A percentile compares a stretch with the other conserved stretches of the same genome.
phyloP scores from a whole-genome alignment of 2,797 vertebrate species.

The Acanthurus tractus region DNA sequence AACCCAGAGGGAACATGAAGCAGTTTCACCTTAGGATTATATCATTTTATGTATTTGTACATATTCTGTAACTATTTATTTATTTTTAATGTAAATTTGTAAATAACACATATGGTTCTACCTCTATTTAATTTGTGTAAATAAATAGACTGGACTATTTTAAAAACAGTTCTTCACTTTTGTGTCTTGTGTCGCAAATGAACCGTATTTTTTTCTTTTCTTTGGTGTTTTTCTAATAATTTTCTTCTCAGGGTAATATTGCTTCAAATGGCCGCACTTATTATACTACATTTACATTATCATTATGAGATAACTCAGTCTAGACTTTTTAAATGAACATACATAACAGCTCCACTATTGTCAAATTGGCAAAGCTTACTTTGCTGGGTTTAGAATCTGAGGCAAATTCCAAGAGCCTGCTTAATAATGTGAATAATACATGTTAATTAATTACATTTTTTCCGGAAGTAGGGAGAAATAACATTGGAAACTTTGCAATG shows the following conservation, averaged over 20 bases:
- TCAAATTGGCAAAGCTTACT: background rate
- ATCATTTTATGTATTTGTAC: slow-evolving; percentile 62
- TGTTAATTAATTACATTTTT: background rate
- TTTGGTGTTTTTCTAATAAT: background rate
- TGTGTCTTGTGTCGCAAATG: background rate
- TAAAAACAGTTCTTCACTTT: background rate
- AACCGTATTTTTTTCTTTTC: background rate
- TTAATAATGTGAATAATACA: background rate
- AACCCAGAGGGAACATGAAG: slow-evolving; percentile 5
- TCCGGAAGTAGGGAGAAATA: background rate
- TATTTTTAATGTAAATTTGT: slow-evolving; percentile 75
- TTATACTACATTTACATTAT: background rate
- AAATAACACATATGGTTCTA: slow-evolving; percentile 67
- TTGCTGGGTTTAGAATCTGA: background rate
- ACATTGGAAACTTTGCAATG: too few species aligned
- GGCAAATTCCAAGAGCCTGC: background rate
- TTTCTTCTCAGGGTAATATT: background rate
- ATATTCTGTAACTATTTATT: slow-evolving; percentile 66
- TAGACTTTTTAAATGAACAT: background rate
- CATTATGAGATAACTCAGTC: background rate
- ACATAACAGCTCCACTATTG: background rate
- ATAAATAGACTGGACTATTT: slow-evolving; percentile 55
- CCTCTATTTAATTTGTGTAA: slow-evolving; percentile 51
- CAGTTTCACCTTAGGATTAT: slow-evolving; percentile 29
- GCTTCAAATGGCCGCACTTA: background rate